Conservation (phyloP, 2,888 invertebrate genomes). For the Agonopterix alstromeriana region DNA sequence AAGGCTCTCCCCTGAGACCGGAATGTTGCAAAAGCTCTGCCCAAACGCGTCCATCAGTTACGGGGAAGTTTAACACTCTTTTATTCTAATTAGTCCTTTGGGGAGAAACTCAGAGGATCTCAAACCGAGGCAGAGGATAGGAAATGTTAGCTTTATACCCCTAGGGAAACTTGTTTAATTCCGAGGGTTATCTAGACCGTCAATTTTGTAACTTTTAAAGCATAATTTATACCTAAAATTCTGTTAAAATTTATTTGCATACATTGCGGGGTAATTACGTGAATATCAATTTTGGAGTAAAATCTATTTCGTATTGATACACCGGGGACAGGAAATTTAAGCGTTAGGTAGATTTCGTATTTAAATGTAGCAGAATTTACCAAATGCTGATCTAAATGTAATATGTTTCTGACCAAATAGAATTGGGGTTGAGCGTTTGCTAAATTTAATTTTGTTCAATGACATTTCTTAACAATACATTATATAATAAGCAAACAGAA, state of each 20-base stretch:
- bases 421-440: too few species aligned
- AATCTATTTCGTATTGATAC: not conserved
- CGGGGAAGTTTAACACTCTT: conserved; percentile 61
- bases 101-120: conserved; percentile 41
- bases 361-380: too few species aligned
- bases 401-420: too few species aligned
- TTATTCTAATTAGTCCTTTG: conserved; percentile 62
- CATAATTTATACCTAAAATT: conserved; percentile 12
- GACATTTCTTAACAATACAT: too few species aligned
- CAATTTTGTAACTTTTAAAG: conserved; percentile 16
- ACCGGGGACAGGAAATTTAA: not conserved
- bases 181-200: conserved; percentile 28
- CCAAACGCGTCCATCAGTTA: conserved; percentile 49
- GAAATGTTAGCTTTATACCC: conserved; percentile 32
- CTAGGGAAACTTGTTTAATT: conserved; percentile 43
- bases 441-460: too few species aligned
- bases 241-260: conserved; percentile 1
- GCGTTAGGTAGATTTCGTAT: too few species aligned
- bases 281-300: not conserved
- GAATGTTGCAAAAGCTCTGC: conserved; percentile 28
- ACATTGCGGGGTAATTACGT: not conserved
- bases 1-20: conserved; percentile 21
- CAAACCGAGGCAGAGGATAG: conserved; percentile 23
- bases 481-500: too few species aligned
- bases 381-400: too few species aligned